Conservation (phyloP, 2,888 invertebrate species). For the Abrostola triplasia region DNA sequence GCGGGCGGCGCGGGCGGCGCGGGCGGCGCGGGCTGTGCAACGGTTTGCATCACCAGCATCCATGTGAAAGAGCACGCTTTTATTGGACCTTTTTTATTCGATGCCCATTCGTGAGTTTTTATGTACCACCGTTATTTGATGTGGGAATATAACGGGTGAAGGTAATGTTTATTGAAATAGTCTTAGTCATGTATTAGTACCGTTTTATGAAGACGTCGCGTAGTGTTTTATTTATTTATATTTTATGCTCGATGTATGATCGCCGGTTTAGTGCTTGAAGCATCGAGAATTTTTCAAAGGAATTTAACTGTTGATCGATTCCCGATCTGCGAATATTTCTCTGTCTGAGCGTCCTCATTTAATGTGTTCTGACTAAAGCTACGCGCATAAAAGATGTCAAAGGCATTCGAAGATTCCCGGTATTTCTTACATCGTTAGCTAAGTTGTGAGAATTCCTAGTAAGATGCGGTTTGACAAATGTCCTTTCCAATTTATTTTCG, state of each 20-base stretch:
- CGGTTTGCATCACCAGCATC: slow-evolving; percentile 55
- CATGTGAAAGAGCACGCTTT: slow-evolving; percentile 63
- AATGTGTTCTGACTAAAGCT: too few species aligned
- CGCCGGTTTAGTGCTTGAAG: not conserved
- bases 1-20: slow-evolving; percentile 27
- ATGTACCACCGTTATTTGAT: slow-evolving; percentile 42
- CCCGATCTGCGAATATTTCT: too few species aligned
- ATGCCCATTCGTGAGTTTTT: slow-evolving; percentile 48
- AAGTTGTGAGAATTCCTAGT: too few species aligned
- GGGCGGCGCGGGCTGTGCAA: slow-evolving; percentile 42
- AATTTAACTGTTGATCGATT: too few species aligned
- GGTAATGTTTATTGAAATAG: slow-evolving; percentile 13
- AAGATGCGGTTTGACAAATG: too few species aligned
- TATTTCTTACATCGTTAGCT: too few species aligned
- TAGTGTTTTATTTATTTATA: not conserved
- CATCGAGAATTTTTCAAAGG: not conserved
- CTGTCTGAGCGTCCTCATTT: too few species aligned
- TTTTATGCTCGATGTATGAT: not conserved
- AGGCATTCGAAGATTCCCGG: too few species aligned
- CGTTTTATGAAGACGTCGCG: not conserved
- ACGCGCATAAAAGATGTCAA: too few species aligned
- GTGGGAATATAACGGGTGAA: slow-evolving; percentile 15
- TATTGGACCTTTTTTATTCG: slow-evolving; percentile 49
- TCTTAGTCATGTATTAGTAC: not conserved
- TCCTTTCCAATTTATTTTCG: too few species aligned